Conservation (phyloP, 2,113 vertebrate genomes). For the Sarotherodon lohbergeri region DNA sequence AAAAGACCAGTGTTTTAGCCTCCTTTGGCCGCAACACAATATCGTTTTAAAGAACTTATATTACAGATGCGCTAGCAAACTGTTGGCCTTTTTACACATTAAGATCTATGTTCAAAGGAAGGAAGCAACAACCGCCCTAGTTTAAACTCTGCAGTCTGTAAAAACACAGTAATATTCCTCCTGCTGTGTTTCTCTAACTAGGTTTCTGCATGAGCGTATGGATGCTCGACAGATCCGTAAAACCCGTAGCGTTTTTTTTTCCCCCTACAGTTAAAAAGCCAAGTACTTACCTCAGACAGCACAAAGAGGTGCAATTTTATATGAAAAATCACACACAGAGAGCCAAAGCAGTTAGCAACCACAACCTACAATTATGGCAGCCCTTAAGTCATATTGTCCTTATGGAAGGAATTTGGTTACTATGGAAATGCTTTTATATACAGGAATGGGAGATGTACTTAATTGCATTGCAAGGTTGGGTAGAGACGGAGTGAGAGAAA, state of each 20-base stretch:
- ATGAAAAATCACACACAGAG: constrained; percentile 10
- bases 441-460: background rate
- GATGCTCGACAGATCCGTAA: background rate
- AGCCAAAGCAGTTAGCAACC: constrained; percentile 41
- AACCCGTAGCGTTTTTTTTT: background rate
- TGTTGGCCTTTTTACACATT: background rate
- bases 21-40: background rate
- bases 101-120: background rate
- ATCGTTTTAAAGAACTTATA: background rate
- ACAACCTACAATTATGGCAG: constrained; percentile 57
- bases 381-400: constrained; percentile 47
- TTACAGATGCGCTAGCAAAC: background rate
- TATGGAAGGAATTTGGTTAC: constrained; percentile 48
- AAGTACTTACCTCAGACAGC: constrained; percentile 35
- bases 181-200: background rate
- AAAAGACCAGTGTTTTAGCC: background rate
- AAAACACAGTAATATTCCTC: background rate
- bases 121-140: background rate
- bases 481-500: background rate
- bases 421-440: constrained; percentile 45
- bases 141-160: background rate
- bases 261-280: background rate
- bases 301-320: constrained; percentile 34
- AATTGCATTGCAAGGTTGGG: background rate
- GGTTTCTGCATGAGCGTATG: background rate